phyloP scores from a whole-genome alignment of 2,888 invertebrate species.

The Myathropa florea region DNA sequence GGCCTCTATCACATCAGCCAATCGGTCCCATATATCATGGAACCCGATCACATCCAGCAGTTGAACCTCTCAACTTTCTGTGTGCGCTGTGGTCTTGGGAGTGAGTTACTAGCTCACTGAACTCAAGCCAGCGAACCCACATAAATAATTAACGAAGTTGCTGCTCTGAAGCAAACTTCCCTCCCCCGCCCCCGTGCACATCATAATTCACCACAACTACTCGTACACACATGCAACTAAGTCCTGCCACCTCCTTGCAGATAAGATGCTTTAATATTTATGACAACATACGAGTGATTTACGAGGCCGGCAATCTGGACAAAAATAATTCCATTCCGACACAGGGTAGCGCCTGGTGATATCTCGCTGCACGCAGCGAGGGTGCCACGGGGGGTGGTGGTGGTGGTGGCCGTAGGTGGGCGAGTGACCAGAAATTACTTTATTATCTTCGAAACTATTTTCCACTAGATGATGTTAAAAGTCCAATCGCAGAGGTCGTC shows the following conservation, averaged over 20 bases:
- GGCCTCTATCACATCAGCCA: not conserved
- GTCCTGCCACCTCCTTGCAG: constrained; percentile 66
- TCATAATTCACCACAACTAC: constrained; percentile 54
- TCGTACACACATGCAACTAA: constrained; percentile 16
- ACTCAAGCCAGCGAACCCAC: constrained; percentile 74
- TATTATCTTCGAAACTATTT: constrained; percentile 67
- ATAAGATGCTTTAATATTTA: constrained; percentile 81
- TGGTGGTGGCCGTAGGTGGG: not conserved
- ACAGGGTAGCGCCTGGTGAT: constrained; percentile 34
- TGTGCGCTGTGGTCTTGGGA: not conserved
- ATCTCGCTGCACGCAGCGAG: not conserved
- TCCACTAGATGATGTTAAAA: constrained; percentile 54
- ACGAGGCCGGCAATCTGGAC: constrained; percentile 75
- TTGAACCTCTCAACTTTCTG: not conserved
- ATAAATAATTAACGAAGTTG: constrained; percentile 12
- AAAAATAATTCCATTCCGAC: constrained; percentile 76
- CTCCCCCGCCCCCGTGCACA: not conserved
- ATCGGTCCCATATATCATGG: constrained; percentile 54
- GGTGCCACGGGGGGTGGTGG: not conserved
- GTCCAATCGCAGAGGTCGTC: constrained; percentile 44
- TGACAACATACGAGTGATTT: constrained; percentile 77
- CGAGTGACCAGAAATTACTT: constrained; percentile 70
- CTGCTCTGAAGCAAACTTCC: constrained; percentile 49
- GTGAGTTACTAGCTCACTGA: constrained; percentile 24
- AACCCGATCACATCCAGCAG: constrained; percentile 51